These are phyloP conservation scores for Boulengeromyrus knoepffleri DNA, from an alignment of 2,113 vertebrate genomes.

Conservation along the genomic window DNA sequence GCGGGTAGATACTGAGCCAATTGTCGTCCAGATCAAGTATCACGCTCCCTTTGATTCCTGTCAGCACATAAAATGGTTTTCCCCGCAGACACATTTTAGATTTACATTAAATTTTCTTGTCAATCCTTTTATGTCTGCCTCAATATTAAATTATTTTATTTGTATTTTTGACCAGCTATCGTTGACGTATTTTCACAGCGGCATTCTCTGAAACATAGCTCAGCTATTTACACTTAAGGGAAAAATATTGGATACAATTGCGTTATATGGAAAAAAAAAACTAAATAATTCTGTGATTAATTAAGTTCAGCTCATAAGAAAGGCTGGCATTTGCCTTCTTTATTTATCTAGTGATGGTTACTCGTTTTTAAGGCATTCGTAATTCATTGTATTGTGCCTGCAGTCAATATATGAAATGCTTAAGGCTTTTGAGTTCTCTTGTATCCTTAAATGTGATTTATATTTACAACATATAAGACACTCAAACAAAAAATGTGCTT, in stretches of 20 bases:
- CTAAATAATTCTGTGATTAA: not conserved
- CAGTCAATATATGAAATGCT: not conserved
- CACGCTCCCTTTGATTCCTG: not conserved
- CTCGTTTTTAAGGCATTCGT: not conserved
- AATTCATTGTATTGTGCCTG: not conserved
- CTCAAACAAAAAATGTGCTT: not conserved
- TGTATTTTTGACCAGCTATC: not conserved
- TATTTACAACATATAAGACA: not conserved
- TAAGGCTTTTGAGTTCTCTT: not conserved
- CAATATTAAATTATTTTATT: not conserved
- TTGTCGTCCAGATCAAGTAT: not conserved
- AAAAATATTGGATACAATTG: not conserved
- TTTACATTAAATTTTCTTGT: not conserved
- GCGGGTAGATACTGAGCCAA: not conserved
- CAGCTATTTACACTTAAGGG: not conserved
- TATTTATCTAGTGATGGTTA: not conserved
- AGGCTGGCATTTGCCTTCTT: not conserved
- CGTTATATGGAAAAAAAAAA: not conserved
- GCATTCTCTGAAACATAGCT: slow-evolving; percentile 4
- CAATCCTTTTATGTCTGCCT: not conserved
- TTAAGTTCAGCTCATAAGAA: not conserved
- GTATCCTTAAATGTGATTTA: not conserved
- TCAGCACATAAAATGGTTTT: not conserved
- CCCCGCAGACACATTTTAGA: not conserved
- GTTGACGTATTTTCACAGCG: not conserved